Evolutionary conservation across 2,113 vertebrate genomes (phyloP), one percentile per base, ranked within the genome.

Genomic region (Pavo muticus): DNA sequence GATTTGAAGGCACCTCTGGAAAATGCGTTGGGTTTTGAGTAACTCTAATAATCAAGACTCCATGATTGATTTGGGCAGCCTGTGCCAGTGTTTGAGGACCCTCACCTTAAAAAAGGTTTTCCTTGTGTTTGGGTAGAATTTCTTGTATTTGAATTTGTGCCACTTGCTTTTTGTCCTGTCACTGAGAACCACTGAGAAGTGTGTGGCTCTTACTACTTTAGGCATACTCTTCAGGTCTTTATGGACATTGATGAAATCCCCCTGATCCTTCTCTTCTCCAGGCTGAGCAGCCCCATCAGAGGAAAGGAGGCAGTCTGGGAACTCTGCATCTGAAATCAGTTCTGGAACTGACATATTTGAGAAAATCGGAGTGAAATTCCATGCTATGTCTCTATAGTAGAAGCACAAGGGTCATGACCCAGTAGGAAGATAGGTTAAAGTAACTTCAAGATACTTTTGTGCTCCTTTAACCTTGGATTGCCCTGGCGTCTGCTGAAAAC

Each of bases 391-490:
- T 75, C 71, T 88, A 25, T 37, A 76, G 24, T 5, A 76, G 45
- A 69, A 85, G 24, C n/a, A 19, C 39, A 84, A 71, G 83, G 93
- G 37, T 81, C 27, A 16, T 52, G 68, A 84, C 44, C 30, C 24
- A 63, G 44, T 48, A 69, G 74, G 24, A 84, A 79, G 44, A 57
- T 10, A 76, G 30, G 25, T 2, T 0, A 73, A 73, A 91, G 81
- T 91, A 79, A 35, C 64, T 94, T 56, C 64, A 70, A 50, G 64
- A 85, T 63, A 27, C 30, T 94, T 91, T 35, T 64, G 74, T 90
- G 29, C 39, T 70, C 35, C 56, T 92, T 87, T 88, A 85, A 91
- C 89, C 81, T 95, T 97, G 68, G 60, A 45, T 91, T 87, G 21
- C 45, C 78, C 40, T 87, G 59, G 37, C 30, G 35, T 68, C 57